phyloP scores from a whole-genome alignment of 2,113 vertebrate genomes.

The Chunga burmeisteri region DNA sequence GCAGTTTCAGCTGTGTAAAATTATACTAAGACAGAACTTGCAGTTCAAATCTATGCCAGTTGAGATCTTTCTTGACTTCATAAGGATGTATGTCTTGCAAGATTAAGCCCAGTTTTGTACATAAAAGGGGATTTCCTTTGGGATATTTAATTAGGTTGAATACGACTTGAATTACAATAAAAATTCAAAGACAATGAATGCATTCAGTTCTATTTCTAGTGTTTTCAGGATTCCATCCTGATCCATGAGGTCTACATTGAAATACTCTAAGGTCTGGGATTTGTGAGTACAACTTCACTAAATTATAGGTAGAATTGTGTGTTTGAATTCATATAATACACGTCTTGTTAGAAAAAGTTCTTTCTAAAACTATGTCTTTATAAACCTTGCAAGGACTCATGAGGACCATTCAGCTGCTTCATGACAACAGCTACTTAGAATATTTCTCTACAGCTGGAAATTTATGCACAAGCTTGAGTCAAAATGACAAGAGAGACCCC shows the following conservation, averaged over 20 bases:
- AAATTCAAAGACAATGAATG: not conserved
- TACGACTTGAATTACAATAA: not conserved
- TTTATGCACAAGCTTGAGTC: conserved; percentile 24
- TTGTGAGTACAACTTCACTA: not conserved
- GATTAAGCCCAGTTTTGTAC: not conserved
- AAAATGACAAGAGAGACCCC: conserved; percentile 25
- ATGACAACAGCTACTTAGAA: conserved; percentile 14
- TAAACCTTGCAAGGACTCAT: conserved; percentile 11
- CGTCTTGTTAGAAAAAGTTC: not conserved
- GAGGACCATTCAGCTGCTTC: conserved; percentile 5
- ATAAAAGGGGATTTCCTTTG: not conserved
- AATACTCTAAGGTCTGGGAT: not conserved
- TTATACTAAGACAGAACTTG: not conserved
- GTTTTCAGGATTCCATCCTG: not conserved
- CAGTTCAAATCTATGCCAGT: not conserved
- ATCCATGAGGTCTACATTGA: not conserved
- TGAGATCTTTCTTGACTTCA: not conserved
- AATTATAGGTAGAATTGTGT: not conserved
- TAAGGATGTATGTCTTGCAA: not conserved
- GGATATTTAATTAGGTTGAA: not conserved
- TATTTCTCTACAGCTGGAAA: conserved; percentile 29
- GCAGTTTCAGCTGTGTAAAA: not conserved
- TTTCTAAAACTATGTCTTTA: not conserved
- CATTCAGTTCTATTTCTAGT: not conserved
- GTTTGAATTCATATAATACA: not conserved